Percentiles rank a stretch among this genome's conserved stretches.
These are phyloP conservation scores for Pelodiscus sinensis DNA, from an alignment of 2,113 vertebrate genomes.

Conservation along the genomic window DNA sequence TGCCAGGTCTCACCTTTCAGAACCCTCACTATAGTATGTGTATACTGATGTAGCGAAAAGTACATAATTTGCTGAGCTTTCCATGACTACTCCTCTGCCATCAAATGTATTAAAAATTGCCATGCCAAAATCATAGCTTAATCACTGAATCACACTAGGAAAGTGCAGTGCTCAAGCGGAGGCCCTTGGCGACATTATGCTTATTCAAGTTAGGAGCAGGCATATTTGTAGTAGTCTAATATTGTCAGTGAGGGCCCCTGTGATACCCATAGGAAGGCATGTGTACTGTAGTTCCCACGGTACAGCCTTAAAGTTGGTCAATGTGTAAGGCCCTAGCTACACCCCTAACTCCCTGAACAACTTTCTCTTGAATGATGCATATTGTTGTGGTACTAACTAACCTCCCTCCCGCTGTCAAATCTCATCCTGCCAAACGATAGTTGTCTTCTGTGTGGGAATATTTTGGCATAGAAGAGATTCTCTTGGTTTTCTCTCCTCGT, in stretches of 20 bases:
- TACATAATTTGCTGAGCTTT: background rate
- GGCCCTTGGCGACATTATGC: background rate
- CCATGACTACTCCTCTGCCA: background rate
- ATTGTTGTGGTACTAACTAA: too few species aligned
- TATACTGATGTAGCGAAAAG: background rate
- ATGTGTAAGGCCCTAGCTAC: too few species aligned
- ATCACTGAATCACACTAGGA: background rate
- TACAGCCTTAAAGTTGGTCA: too few species aligned
- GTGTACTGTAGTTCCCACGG: background rate
- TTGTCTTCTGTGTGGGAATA: too few species aligned
- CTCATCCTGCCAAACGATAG: too few species aligned
- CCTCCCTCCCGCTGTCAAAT: too few species aligned
- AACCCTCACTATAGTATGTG: background rate
- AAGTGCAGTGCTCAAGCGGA: background rate
- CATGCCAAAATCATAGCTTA: background rate
- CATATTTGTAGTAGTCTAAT: background rate
- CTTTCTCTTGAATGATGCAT: too few species aligned
- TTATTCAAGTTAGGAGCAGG: background rate
- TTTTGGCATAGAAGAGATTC: too few species aligned
- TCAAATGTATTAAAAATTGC: background rate
- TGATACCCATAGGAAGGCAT: background rate
- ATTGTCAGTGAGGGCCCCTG: background rate
- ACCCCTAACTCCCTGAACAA: too few species aligned
- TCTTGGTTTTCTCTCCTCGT: too few species aligned
- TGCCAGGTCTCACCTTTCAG: background rate